Evolutionary conservation across 2,888 invertebrate species (phyloP), one percentile per base, ranked within the genome.

Genomic region (Folsomia manolachei): DNA sequence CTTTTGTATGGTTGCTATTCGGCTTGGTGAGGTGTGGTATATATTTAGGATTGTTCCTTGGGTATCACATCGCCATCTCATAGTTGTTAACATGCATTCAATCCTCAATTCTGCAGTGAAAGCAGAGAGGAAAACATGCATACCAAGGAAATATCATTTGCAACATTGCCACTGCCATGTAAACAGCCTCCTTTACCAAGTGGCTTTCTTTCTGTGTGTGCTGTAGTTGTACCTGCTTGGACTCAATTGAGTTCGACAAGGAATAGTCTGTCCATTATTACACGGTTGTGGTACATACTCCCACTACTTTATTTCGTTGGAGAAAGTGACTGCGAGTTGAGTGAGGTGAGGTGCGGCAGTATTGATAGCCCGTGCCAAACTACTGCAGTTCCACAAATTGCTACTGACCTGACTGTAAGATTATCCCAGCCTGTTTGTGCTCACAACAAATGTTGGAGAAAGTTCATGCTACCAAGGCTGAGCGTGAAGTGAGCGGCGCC

Each of bases 291-390:
- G 39, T 39, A 4, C n/a, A n/a, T n/a, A n/a, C n/a, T 51, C 51
- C 51, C 51, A 11, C 56, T 56, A 56, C 56, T 56, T 56, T 56
- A 56, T 56, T 51, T 56, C 18, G 56, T 7, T 21, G 56, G 56
- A 4, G n/a, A n/a, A n/a, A n/a, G n/a, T n/a, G n/a, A n/a, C n/a
- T n/a, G n/a, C n/a, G n/a, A n/a, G n/a, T n/a, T n/a, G n/a, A 72
- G 63, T 70, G 73, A 61, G 69, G 56, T 7, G 7, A 74, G 74
- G 74, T 74, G 74, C 74, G 74, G 74, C 71, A 71, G 69, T 74
- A 74, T 71, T 74, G 74, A 74, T 74, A 69, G 74, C 19, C 63
- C 9, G 61, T 24, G 52, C 27, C 60, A 63, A n/a, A 39, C 39
- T 39, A 39, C 39, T 4, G 14, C 14, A 4, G 39, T 39, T 14